Percentiles rank a stretch among this genome's conserved stretches.
These are phyloP conservation scores for Yasuhikotakia modesta DNA, from an alignment of 2,797 vertebrate genomes.

Conservation along the genomic window DNA sequence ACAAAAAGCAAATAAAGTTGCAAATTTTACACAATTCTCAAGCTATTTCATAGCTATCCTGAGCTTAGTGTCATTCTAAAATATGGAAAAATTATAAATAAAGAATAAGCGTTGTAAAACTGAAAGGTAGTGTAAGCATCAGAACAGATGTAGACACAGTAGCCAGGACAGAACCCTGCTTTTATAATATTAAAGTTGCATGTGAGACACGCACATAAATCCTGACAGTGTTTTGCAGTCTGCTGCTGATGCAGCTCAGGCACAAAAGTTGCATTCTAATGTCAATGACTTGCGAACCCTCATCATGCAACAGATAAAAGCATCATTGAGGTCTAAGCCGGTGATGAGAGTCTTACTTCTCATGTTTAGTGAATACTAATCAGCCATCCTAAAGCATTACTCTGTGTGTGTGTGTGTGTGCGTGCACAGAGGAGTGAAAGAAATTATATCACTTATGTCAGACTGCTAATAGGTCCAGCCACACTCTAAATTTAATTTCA, in stretches of 20 bases:
- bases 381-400: constrained; percentile 56
- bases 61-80: no score
- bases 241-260: constrained; percentile 35
- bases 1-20: no score
- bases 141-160: no score
- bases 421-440: constrained; percentile 43
- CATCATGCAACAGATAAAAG: constrained; percentile 71
- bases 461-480: constrained; percentile 75
- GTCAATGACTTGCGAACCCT: constrained; percentile 67
- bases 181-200: no score
- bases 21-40: no score
- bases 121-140: no score
- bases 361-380: constrained; percentile 75
- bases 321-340: constrained; percentile 65
- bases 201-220: no score
- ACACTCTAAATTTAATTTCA: constrained; percentile 73
- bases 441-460: constrained; percentile 81
- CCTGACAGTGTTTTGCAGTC: constrained; percentile 54
- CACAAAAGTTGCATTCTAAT: constrained; percentile 71
- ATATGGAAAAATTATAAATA: no score
- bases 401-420: constrained; percentile 55
- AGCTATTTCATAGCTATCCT: no score
- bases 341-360: constrained; percentile 74
- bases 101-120: no score
- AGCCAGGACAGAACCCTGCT: no score